Evolutionary conservation across 2,888 invertebrate species (phyloP), one percentile per base, ranked within the genome.

Genomic region (Scaptomyza parva): DNA sequence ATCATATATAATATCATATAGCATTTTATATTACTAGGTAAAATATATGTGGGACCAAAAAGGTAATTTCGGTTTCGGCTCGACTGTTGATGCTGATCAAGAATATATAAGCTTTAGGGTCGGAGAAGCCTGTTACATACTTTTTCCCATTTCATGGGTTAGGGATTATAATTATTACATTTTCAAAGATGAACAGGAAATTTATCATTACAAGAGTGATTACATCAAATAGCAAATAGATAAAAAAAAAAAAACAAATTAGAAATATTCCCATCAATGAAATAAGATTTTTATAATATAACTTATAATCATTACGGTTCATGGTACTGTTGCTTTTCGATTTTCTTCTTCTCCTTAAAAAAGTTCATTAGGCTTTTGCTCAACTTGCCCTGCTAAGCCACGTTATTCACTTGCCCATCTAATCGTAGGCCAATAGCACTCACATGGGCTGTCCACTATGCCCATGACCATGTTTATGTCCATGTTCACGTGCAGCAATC

Each of bases 391-490:
- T 41, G 20, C 28, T 37, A 47, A 45, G 47, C 47, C 65, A 71
- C 26, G 65, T 41, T 20, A 20, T 35, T 33, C 33, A 30, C n/a
- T 40, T 41, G 55, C 26, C 65, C 64, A 65, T 69, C 83, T 76
- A 85, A 78, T 85, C 79, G 65, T 40, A 50, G 70, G 58, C 58
- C 61, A 61, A 69, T 44, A 41, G 37, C 58, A 61, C 66, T 30
- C 40, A 40, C 40, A 40, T 40, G n/a, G n/a, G n/a, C n/a, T n/a
- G 40, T 20, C 20, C 40, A 40, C 54, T 45, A 40, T 24, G 63
- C 18, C 48, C 52, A 26, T 39, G 51, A n/a, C 9, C 30, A 61
- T 30, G 43, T 52, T 53, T 48, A 39, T 26, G 67, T 24, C 45
- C 52, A 28, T 37, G 52, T 20, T 12, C 33, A 60, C 43, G 52